Evolutionary conservation across 2,888 invertebrate genomes (phyloP).

Genomic region (Brachyptera putata): DNA sequence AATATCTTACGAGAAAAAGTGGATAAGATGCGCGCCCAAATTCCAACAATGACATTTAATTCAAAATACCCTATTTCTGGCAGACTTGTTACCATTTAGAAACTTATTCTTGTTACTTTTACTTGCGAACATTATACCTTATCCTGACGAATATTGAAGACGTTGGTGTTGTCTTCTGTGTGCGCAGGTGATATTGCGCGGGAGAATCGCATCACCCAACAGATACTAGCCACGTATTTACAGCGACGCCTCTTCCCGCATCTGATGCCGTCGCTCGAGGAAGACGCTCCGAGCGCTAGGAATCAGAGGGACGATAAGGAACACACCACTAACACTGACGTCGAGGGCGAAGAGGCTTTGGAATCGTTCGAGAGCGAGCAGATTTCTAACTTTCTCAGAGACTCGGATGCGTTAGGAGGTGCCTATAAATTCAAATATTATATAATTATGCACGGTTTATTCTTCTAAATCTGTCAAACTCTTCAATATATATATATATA

Average conservation of each 20-base stretch:
- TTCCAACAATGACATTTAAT: too few species aligned
- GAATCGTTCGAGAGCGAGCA: slow-evolving; percentile 70
- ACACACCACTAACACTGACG: slow-evolving; percentile 52
- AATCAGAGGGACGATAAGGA: slow-evolving; percentile 41
- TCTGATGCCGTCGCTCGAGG: slow-evolving; percentile 34
- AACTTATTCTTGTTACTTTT: too few species aligned
- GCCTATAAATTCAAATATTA: too few species aligned
- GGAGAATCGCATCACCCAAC: slow-evolving; percentile 72
- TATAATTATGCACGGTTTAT: too few species aligned
- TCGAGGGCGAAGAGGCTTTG: slow-evolving; percentile 53
- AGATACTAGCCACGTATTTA: slow-evolving; percentile 68
- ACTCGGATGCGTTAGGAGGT: not conserved
- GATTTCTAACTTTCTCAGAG: slow-evolving; percentile 43
- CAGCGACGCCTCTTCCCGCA: slow-evolving; percentile 64
- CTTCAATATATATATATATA: too few species aligned
- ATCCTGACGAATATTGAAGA: not conserved
- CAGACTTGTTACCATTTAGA: too few species aligned
- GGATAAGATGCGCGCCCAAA: too few species aligned
- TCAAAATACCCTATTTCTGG: too few species aligned
- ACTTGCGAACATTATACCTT: not conserved
- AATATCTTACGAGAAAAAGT: too few species aligned
- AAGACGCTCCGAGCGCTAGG: slow-evolving; percentile 49
- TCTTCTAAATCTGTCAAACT: too few species aligned
- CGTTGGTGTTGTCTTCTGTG: too few species aligned
- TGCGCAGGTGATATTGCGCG: slow-evolving; percentile 58